phyloP scores from a whole-genome alignment of 2,113 vertebrate species.

The Phaethon lepturus region DNA sequence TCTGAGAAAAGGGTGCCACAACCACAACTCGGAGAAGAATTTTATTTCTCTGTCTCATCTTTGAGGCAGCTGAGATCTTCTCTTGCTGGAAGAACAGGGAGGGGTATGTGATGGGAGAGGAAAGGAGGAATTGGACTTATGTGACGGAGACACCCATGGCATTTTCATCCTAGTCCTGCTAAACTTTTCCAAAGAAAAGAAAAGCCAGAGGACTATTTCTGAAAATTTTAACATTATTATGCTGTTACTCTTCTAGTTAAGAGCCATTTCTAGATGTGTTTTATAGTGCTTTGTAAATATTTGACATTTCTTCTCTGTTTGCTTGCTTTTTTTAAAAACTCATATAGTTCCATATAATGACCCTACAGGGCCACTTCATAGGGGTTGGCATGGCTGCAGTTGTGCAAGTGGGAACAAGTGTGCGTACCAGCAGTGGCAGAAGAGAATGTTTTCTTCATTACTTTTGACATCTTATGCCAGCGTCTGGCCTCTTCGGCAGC shows the following conservation, averaged over 20 bases:
- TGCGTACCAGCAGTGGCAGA: neutral
- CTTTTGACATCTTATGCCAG: neutral
- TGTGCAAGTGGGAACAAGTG: neutral
- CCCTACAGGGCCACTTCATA: neutral
- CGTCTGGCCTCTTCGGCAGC: neutral
- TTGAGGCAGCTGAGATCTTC: neutral
- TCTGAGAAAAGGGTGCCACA: neutral
- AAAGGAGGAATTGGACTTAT: neutral
- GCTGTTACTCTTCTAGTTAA: neutral
- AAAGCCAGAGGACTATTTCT: neutral
- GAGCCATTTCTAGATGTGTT: neutral
- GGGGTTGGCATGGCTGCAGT: neutral
- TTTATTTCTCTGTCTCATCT: neutral
- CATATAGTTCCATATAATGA: neutral
- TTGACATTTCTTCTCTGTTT: slow-evolving; percentile 20
- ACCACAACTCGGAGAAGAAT: neutral
- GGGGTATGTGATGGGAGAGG: neutral
- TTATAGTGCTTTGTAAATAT: slow-evolving; percentile 7
- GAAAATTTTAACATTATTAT: neutral
- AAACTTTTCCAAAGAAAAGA: neutral
- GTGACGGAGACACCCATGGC: neutral
- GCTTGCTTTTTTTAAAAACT: neutral
- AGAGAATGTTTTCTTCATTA: neutral
- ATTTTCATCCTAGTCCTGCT: neutral
- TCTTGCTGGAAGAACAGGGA: neutral